These are phyloP conservation scores for Nemapogon koenigi DNA, from an alignment of 2,888 invertebrate genomes.

Conservation along the genomic window DNA sequence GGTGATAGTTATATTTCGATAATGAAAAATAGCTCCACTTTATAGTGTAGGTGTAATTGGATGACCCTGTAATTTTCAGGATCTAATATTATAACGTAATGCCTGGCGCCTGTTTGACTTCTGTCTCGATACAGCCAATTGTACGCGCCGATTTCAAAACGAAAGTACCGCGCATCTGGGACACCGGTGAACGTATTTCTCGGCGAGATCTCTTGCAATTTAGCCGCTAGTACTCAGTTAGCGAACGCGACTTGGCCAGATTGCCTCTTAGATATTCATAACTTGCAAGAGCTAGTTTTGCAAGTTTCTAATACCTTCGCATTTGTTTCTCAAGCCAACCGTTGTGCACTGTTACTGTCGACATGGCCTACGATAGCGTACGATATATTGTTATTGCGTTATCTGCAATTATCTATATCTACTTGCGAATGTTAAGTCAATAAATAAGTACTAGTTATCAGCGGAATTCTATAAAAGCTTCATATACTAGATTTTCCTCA, in stretches of 20 bases:
- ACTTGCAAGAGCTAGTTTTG: constrained; percentile 38
- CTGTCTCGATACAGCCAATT: constrained; percentile 60
- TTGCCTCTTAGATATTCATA: constrained; percentile 45
- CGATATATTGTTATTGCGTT: not conserved
- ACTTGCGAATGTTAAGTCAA: too few species aligned
- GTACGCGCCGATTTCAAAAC: constrained; percentile 63
- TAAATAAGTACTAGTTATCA: too few species aligned
- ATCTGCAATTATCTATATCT: too few species aligned
- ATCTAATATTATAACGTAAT: too few species aligned
- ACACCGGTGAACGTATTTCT: constrained; percentile 60
- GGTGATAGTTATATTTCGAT: too few species aligned
- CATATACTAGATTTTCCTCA: too few species aligned
- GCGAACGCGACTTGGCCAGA: constrained; percentile 47
- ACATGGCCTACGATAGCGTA: not conserved
- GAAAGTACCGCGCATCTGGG: constrained; percentile 64
- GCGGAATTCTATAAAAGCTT: too few species aligned
- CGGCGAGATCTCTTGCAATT: constrained; percentile 58
- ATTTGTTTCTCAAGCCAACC: constrained; percentile 24
- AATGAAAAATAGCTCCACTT: too few species aligned
- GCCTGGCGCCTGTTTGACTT: constrained; percentile 33
- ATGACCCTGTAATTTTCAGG: too few species aligned
- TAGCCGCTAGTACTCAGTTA: constrained; percentile 44
- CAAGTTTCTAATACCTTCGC: constrained; percentile 39
- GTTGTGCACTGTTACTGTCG: constrained; percentile 4
- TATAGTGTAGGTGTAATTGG: too few species aligned